A percentile compares a stretch with the other conserved stretches of the same genome.
These are phyloP conservation scores for Ericerus pela DNA, from an alignment of 1,140 invertebrate species.

Conservation along the genomic window DNA sequence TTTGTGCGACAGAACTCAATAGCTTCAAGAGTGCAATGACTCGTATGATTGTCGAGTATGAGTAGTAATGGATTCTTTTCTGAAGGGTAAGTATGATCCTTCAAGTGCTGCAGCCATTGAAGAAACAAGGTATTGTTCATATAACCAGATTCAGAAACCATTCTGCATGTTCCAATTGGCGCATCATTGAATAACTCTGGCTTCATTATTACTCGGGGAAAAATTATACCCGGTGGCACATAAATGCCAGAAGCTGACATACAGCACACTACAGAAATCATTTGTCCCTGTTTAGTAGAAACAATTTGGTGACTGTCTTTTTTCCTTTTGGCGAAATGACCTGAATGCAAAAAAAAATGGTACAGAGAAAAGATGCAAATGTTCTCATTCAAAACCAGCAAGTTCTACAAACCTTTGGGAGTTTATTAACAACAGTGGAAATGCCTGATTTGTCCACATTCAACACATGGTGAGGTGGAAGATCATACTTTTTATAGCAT, in stretches of 20 bases:
- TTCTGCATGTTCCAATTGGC: conserved; percentile 22
- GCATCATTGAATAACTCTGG: conserved; percentile 22
- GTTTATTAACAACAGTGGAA: conserved; percentile 26
- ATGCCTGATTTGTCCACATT: conserved; percentile 32
- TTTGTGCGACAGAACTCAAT: not conserved
- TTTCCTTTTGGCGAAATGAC: conserved; percentile 24
- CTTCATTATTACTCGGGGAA: conserved; percentile 28
- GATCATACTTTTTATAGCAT: no score
- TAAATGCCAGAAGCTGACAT: conserved; percentile 26
- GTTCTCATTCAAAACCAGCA: no score
- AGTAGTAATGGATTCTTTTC: conserved; percentile 22
- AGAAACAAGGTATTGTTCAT: conserved; percentile 23
- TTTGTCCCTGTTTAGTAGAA: conserved; percentile 30
- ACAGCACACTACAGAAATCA: conserved; percentile 26
- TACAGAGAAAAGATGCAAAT: no score
- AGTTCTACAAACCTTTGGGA: no score
- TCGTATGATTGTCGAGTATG: conserved; percentile 25
- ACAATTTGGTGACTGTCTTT: conserved; percentile 30
- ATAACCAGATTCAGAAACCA: conserved; percentile 15
- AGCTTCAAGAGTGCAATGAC: conserved; percentile 16
- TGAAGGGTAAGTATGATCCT: conserved; percentile 16
- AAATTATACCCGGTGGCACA: conserved; percentile 29
- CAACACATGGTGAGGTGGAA: conserved; percentile 24
- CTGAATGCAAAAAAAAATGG: no score
- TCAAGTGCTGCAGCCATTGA: conserved; percentile 30